Conservation (phyloP, 2,888 invertebrate genomes). For the Catonia carolina region DNA sequence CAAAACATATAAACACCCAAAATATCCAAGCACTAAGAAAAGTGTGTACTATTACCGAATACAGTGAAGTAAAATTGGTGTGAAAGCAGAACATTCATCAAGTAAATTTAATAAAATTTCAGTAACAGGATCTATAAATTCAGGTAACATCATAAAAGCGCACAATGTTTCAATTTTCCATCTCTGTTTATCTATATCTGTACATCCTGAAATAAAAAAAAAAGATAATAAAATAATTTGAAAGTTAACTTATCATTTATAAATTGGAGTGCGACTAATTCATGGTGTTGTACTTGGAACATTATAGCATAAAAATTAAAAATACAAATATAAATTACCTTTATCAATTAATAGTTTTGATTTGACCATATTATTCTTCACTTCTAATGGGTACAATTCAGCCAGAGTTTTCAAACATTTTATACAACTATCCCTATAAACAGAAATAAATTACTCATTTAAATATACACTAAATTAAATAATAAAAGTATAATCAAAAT, state of each 20-base stretch:
- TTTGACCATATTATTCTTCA: constrained; percentile 45
- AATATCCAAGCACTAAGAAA: too few relatives aligned
- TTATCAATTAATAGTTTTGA: too few relatives aligned
- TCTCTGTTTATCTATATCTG: not conserved
- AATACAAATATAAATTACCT: too few relatives aligned
- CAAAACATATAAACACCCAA: too few relatives aligned
- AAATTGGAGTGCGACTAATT: not conserved
- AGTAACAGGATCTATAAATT: constrained; percentile 2
- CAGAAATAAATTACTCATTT: not conserved
- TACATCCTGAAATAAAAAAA: constrained; percentile 1
- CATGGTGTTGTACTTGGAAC: too few relatives aligned
- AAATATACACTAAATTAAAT: not conserved
- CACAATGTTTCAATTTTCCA: constrained; percentile 18
- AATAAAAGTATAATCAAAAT: too few relatives aligned
- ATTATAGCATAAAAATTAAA: too few relatives aligned
- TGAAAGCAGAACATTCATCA: not conserved
- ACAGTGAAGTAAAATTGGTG: not conserved
- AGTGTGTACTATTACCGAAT: constrained; percentile 14
- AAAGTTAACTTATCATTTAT: not conserved
- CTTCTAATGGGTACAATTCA: constrained; percentile 48
- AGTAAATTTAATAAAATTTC: not conserved
- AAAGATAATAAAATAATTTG: not conserved
- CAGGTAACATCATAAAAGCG: constrained; percentile 2
- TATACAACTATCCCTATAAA: constrained; percentile 41
- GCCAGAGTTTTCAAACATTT: constrained; percentile 50